Conservation (phyloP, 92 coral and sea anemone genomes). For the Virgularia gustaviana region DNA sequence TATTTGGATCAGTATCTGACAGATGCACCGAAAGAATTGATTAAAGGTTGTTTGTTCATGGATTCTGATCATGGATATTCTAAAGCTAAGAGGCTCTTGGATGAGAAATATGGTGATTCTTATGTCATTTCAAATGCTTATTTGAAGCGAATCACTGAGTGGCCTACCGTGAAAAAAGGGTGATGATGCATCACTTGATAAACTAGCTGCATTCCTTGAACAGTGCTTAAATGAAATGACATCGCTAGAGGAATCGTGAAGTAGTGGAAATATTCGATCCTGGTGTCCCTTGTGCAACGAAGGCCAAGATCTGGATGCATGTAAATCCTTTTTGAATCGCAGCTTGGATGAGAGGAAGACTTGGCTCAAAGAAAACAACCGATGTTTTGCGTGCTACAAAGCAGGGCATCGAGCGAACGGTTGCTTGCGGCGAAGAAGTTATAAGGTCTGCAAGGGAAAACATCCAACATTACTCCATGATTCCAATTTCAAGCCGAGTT, state of each 20-base stretch:
- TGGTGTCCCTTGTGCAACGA: constrained; percentile 28
- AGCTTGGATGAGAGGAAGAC: constrained; percentile 17
- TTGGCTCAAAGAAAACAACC: constrained; percentile 26
- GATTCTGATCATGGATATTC: constrained; percentile 39
- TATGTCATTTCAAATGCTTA: constrained; percentile 45
- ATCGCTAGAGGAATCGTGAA: constrained; percentile 38
- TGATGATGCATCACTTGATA: constrained; percentile 39
- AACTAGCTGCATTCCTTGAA: constrained; percentile 35
- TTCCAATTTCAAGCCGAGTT: constrained; percentile 17
- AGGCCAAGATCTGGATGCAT: constrained; percentile 42
- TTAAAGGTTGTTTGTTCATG: constrained; percentile 50
- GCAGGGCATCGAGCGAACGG: constrained; percentile 44
- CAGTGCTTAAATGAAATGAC: constrained; percentile 42
- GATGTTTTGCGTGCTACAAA: constrained; percentile 37
- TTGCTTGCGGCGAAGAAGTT: constrained; percentile 23
- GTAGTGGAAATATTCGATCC: background rate
- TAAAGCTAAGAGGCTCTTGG: constrained; percentile 38
- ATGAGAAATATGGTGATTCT: constrained; percentile 55
- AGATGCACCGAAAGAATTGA: constrained; percentile 50
- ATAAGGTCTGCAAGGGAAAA: background rate
- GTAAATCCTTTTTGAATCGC: constrained; percentile 15
- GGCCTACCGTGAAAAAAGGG: constrained; percentile 40
- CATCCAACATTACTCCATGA: constrained; percentile 44
- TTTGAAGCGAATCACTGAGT: constrained; percentile 36
- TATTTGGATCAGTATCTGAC: constrained; percentile 53